Percentiles rank a stretch among this genome's conserved stretches.
Conservation (phyloP, 2,797 vertebrate species). For the Anolis apletophallus region DNA sequence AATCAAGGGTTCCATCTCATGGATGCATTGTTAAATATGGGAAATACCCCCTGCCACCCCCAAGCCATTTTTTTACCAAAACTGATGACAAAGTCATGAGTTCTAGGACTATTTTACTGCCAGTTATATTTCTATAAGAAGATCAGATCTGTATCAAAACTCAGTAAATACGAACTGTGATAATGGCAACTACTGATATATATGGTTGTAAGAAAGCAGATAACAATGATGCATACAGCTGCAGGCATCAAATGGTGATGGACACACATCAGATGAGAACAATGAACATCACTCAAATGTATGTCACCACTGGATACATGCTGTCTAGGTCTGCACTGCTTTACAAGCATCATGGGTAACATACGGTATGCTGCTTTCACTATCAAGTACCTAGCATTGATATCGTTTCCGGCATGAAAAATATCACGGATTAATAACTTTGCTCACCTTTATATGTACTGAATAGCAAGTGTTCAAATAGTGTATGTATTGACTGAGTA, state of each 20-base stretch:
- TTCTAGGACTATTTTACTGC: neutral
- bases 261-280: neutral
- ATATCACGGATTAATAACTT: neutral
- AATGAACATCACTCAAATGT: neutral
- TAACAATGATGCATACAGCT: neutral
- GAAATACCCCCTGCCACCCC: neutral
- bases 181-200: neutral
- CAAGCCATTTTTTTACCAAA: neutral
- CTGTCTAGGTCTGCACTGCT: neutral
- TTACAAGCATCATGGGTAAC: neutral
- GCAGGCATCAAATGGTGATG: neutral
- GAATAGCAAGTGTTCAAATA: neutral
- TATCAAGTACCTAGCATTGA: neutral
- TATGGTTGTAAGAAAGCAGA: neutral
- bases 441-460: neutral
- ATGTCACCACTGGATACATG: neutral
- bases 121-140: neutral
- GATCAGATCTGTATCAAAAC: neutral
- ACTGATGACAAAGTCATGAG: neutral
- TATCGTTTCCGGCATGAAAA: neutral
- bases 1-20: neutral
- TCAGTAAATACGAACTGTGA: neutral
- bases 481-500: constrained; percentile 3
- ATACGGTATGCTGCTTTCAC: neutral
- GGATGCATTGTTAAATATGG: neutral